A percentile compares a stretch with the other conserved stretches of the same genome.
Evolutionary conservation across 2,113 vertebrate genomes (phyloP).

Genomic region (Ptychochromis oligacanthus): DNA sequence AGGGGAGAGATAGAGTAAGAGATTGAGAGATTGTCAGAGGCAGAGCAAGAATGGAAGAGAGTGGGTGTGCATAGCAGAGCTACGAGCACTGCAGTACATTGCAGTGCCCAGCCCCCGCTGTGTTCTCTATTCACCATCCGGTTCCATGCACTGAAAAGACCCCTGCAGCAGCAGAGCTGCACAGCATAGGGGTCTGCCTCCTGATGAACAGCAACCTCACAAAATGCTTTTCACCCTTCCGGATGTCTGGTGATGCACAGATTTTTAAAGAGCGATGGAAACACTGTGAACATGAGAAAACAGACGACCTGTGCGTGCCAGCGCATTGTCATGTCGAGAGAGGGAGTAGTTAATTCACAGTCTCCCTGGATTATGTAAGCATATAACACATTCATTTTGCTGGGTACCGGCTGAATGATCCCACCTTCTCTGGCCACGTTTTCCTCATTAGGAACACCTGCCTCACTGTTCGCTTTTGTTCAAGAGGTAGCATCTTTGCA

Average conservation of each 20-base stretch:
- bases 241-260: conserved; percentile 6
- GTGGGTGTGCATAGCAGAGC: conserved; percentile 76
- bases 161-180: conserved; percentile 73
- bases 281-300: conserved; percentile 8
- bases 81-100: conserved; percentile 79
- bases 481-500: conserved; percentile 58
- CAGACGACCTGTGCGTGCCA: conserved; percentile 20
- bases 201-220: conserved; percentile 45
- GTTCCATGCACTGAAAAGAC: conserved; percentile 74
- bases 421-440: conserved; percentile 42
- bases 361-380: conserved; percentile 70
- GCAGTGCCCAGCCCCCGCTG: conserved; percentile 81
- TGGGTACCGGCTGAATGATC: conserved; percentile 48
- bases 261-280: conserved; percentile 13
- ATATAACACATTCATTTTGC: conserved; percentile 40
- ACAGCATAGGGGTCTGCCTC: conserved; percentile 48
- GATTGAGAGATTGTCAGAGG: conserved; percentile 64
- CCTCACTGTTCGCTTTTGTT: conserved; percentile 65
- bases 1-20: conserved; percentile 37
- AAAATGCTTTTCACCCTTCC: conserved; percentile 37
- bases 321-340: conserved; percentile 37
- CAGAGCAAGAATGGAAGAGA: conserved; percentile 65
- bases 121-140: conserved; percentile 74
- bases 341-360: conserved; percentile 51
- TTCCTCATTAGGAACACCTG: conserved; percentile 68